Conservation (phyloP, 2,797 vertebrate genomes). For the Neoniphon sammara region DNA sequence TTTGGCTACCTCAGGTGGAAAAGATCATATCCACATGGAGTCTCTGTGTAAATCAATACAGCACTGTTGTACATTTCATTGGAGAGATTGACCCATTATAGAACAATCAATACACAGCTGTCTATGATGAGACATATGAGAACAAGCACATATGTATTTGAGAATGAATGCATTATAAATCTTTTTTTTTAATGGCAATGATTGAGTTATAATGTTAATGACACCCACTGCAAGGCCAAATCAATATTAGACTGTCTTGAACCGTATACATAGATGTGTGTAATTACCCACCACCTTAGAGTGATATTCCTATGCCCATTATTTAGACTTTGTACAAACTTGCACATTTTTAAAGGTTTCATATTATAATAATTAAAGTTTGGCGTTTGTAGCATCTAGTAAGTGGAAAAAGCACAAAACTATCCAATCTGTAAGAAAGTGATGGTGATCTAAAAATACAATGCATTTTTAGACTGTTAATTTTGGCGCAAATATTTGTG, state of each 20-base stretch:
- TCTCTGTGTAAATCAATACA: neutral
- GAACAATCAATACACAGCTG: slow-evolving; percentile 8
- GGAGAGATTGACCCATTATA: neutral
- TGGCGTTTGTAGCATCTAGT: too few relatives aligned
- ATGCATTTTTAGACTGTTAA: too few relatives aligned
- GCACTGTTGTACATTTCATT: neutral
- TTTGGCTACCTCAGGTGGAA: neutral
- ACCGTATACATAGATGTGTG: too few relatives aligned
- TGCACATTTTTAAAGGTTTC: neutral
- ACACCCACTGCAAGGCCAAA: too few relatives aligned
- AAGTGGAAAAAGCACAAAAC: too few relatives aligned
- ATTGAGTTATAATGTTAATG: too few relatives aligned
- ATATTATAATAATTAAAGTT: neutral
- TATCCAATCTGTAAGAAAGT: too few relatives aligned
- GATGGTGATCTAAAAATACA: too few relatives aligned
- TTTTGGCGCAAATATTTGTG: too few relatives aligned
- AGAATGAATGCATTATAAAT: neutral
- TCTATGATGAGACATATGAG: neutral
- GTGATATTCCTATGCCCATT: too few relatives aligned
- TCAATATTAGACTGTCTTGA: too few relatives aligned
- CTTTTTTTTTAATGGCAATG: neutral
- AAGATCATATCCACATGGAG: neutral
- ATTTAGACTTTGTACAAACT: neutral
- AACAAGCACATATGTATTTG: slow-evolving; percentile 2
- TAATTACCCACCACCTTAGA: too few relatives aligned